Evolutionary conservation across 2,888 invertebrate genomes (phyloP), one percentile per base, ranked within the genome.

Genomic region (Harpagoxenus sublaevis): DNA sequence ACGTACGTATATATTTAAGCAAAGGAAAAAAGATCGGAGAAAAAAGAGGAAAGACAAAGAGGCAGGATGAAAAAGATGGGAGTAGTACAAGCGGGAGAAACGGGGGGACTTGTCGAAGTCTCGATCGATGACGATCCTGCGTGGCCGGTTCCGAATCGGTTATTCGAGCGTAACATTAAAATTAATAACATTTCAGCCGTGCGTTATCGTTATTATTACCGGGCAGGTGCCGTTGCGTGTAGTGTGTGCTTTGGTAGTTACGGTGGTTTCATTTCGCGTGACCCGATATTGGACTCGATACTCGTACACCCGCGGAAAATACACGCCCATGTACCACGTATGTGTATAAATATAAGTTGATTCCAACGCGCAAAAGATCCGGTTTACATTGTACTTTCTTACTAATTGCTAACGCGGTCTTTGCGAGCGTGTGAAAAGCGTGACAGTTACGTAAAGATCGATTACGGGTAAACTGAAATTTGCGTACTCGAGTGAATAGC

Each of bases 221-320:
- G 73, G 86, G 86, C 92, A 93, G 92, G 92, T 92, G 92, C 91
- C 73, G 85, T 60, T 88, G 87, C 82, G 39, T 23, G 84, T 31
- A 5, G 9, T 68, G 88, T 86, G 86, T 79, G 86, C 87, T 86
- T 87, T 91, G 83, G 85, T 86, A 89, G 91, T 92, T 89, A 91
- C 89, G 91, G 89, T 89, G 87, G 87, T 92, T 92, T 91, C 92
- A 93, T 93, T 93, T 94, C 90, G 92, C 94, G 92, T 93, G 92
- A 93, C 85, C 81, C 86, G 89, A 89, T 92, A 91, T 92, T 86
- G 87, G 77, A 87, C 73, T 73, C 84, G 77, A 86, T 75, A 78
- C 79, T 51, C 28, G 78, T 83, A 35, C 63, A 75, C 45, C 8
- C 18, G 35, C 42, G 31, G 42, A 57, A 73, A 53, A 31, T 31